Evolutionary conservation across 2,888 invertebrate species (phyloP), one percentile per base, ranked within the genome.

Genomic region (Thereva unica): DNA sequence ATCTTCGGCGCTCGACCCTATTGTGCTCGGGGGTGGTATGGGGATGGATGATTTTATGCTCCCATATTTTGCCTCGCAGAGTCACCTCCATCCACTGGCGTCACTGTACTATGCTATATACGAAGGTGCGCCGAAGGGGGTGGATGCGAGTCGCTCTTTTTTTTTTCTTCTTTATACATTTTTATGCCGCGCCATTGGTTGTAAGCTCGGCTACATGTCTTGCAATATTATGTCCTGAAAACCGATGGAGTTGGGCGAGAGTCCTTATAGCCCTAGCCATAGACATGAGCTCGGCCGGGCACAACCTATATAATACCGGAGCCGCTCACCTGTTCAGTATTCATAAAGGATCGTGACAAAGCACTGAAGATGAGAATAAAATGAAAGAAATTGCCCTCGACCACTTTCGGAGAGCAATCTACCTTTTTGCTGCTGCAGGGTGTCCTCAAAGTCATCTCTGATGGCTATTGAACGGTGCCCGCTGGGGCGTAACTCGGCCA

Each of bases 311-410:
- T n/a, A n/a, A n/a, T n/a, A 23, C 23, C 23, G 23, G 1, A 23
- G 42, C 38, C 49, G 59, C 42, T 59, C 44, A 67, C 67, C 69
- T 69, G 59, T 65, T 69, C 67, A 44, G 69, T 69, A 69, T 69
- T 69, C 69, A 69, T 69, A 69, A 68, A 56, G 67, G 64, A 68
- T 68, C 66, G 59, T 68, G 68, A 66, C 63, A 67, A 68, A 68
- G 59, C 61, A 67, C 45, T 68, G 64, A 69, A 69, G 57, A 68
- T 67, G 59, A 54, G 61, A 67, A 69, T 66, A 66, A 69, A 68
- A 66, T 52, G 64, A 68, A 66, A 53, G 57, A 66, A 69, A 59
- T 67, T 66, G 64, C 61, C 63, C 61, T 67, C 64, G 42, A 50
- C 61, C 59, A 53, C 44, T 53, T 35, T 23, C 23, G 2, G 1